Evolutionary conservation across 1,140 invertebrate genomes (phyloP), one percentile per base, ranked within the genome.

Genomic region (Euura saliciscinereae): DNA sequence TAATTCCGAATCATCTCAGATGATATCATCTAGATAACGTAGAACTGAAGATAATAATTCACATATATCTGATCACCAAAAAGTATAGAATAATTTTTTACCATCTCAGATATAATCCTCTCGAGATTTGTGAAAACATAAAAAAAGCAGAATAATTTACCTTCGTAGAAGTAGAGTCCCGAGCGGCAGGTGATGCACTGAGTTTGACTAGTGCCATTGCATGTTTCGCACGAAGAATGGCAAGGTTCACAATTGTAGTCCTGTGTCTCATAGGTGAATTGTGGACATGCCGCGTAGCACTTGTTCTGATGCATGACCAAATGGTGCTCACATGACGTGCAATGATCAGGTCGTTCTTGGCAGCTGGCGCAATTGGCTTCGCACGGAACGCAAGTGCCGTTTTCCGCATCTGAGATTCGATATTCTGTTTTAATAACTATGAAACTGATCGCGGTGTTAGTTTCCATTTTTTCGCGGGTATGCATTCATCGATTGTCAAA

Each of bases 301-400:
- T 92, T 92, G 77, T 93, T 93, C 72, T 94, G 91, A 78, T 94
- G 91, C 76, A 97, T 90, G 11, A 96, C 91, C 68, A 95, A 87
- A 80, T 95, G 94, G 85, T 94, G 92, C 75, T 95, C 94, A 80
- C 95, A 97, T 74, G 92, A 94, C 13, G 93, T 94, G 82, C 95
- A 97, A 76, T 91, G 90, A 77, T 95, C 92, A 1, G 94, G 93
- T 73, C 92, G 86, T 70, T 95, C 93, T 78, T 94, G 92, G 83
- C 95, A 96, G 42, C 93, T 93, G 4, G 91, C 93, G 79, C 95
- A 96, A 78, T 95, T 94, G 4, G 92, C 90, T 73, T 92, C 91
- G 82, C 95, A 96, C 0, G 94, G 93, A 5, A 93, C 90, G 78
- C 95, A 96, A 2, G 92, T 93, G 73, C 91, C 91, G 65, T 94